Evolutionary conservation across 1,140 invertebrate genomes (phyloP).

Genomic region (Conopomorpha cramerella): DNA sequence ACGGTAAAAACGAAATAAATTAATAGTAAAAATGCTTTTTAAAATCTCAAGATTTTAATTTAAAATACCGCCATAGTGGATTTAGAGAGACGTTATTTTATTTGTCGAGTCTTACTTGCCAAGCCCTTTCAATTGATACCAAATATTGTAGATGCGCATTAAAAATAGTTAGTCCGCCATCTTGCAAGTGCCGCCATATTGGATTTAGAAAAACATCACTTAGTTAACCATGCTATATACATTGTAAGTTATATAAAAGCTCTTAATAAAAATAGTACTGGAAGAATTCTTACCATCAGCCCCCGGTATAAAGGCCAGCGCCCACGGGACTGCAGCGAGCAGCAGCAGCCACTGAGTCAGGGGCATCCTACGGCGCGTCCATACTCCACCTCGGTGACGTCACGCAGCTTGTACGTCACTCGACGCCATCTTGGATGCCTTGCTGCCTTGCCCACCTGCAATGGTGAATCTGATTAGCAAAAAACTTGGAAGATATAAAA

Average conservation of each 20-base stretch:
- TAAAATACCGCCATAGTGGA: no score
- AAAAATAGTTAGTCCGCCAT: neutral
- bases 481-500: no score
- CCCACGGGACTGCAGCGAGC: conserved; percentile 20
- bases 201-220: no score
- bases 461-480: no score
- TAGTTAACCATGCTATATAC: no score
- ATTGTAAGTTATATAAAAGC: neutral
- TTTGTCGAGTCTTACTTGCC: no score
- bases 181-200: no score
- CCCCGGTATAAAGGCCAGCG: conserved; percentile 28
- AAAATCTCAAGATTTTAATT: no score
- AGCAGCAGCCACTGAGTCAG: conserved; percentile 28
- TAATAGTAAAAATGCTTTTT: no score
- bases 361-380: conserved; percentile 51
- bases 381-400: conserved; percentile 17
- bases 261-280: neutral
- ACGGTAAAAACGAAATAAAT: no score
- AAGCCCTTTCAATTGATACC: neutral
- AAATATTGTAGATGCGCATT: neutral
- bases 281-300: conserved; percentile 27
- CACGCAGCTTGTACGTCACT: conserved; percentile 3
- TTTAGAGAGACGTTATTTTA: no score
- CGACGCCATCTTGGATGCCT: neutral
- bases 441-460: neutral